These are phyloP conservation scores for Thymallus thymallus DNA, from an alignment of 2,113 vertebrate genomes.

Conservation along the genomic window DNA sequence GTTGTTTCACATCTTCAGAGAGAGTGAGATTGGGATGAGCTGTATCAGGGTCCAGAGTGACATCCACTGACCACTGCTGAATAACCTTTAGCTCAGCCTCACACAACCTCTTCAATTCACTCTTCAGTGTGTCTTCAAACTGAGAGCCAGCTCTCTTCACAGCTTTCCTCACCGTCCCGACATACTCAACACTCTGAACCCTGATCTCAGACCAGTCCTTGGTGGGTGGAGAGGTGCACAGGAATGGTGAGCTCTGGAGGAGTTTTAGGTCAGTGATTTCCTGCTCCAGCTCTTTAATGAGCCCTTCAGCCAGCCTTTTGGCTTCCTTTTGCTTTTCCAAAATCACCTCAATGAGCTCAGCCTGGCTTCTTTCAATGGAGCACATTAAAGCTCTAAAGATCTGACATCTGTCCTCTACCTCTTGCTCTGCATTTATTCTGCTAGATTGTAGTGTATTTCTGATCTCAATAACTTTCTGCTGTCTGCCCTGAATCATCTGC, in stretches of 20 bases:
- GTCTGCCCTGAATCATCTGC: constrained; percentile 38
- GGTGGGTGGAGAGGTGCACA: constrained; percentile 1
- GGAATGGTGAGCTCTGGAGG: constrained; percentile 30
- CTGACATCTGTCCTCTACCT: constrained; percentile 47
- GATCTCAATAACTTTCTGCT: constrained; percentile 49
- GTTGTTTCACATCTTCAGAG: constrained; percentile 55
- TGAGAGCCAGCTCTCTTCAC: constrained; percentile 39
- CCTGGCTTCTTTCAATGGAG: constrained; percentile 46
- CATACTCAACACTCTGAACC: constrained; percentile 41
- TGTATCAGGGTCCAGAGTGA: constrained; percentile 65
- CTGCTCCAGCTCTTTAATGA: constrained; percentile 48
- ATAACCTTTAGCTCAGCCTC: constrained; percentile 47
- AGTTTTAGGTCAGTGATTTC: constrained; percentile 59
- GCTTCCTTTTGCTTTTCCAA: constrained; percentile 41
- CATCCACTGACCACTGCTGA: constrained; percentile 50
- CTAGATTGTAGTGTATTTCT: constrained; percentile 37
- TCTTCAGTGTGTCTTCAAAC: constrained; percentile 43
- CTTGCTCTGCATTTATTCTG: constrained; percentile 43
- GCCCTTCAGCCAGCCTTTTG: constrained; percentile 30
- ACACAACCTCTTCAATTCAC: constrained; percentile 51
- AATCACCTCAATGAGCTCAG: constrained; percentile 46
- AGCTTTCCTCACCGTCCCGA: constrained; percentile 55
- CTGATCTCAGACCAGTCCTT: constrained; percentile 35
- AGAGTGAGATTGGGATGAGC: constrained; percentile 67
- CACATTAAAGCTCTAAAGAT: constrained; percentile 52